Evolutionary conservation across 2,888 invertebrate genomes (phyloP).

Genomic region (Apamea anceps): DNA sequence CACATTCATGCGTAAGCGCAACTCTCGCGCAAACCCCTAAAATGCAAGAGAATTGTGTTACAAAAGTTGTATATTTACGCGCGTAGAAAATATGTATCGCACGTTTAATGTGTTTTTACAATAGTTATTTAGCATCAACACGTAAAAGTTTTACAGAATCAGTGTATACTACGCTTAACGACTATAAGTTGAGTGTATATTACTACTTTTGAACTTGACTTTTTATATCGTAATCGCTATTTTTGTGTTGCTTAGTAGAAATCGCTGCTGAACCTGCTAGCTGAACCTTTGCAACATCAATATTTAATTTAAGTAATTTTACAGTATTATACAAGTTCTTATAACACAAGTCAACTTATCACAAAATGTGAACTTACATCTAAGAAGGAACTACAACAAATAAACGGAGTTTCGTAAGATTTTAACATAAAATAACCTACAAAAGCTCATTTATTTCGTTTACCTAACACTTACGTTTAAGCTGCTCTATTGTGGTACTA

Average conservation of each 20-base stretch:
- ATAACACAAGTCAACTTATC: conserved; percentile 23
- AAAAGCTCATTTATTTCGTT: conserved; percentile 42
- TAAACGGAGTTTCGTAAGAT: conserved; percentile 48
- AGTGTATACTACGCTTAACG: conserved; percentile 17
- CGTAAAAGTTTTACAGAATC: neutral
- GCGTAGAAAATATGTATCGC: neutral
- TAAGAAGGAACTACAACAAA: conserved; percentile 44
- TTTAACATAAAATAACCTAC: conserved; percentile 56
- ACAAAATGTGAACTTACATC: conserved; percentile 45
- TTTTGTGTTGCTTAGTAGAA: neutral
- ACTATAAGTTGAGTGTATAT: conserved; percentile 5
- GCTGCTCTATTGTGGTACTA: neutral
- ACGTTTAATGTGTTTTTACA: neutral
- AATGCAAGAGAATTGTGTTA: neutral
- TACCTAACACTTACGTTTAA: conserved; percentile 32
- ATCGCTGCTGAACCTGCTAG: neutral
- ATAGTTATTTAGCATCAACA: conserved; percentile 12
- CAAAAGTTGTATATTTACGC: neutral
- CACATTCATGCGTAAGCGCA: neutral
- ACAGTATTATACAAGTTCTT: conserved; percentile 19
- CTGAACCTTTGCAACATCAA: neutral
- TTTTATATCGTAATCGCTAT: neutral
- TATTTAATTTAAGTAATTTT: neutral
- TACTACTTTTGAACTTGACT: conserved; percentile 7
- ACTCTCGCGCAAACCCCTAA: neutral